Evolutionary conservation across 2,888 invertebrate genomes (phyloP).

Genomic region (Plebejus melissa): DNA sequence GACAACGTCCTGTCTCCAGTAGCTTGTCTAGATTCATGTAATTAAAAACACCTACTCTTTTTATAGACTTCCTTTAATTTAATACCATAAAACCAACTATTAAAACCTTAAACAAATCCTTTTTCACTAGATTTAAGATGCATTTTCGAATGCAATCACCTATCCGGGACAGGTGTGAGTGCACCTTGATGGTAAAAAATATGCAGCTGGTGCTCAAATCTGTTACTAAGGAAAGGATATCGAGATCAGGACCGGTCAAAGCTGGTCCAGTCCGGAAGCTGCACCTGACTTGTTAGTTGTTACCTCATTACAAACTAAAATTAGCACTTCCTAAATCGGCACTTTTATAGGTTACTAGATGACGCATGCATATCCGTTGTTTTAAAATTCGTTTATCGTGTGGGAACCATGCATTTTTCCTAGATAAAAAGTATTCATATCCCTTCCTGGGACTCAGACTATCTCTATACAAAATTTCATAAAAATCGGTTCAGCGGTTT

Average conservation of each 20-base stretch:
- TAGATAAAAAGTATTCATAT: no score
- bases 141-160: neutral
- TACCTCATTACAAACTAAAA: neutral
- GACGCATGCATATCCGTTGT: no score
- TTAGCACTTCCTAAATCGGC: neutral
- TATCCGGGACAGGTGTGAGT: neutral
- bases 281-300: neutral
- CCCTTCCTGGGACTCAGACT: no score
- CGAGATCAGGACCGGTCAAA: neutral
- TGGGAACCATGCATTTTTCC: no score
- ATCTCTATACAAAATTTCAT: no score
- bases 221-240: slow-evolving; percentile 13
- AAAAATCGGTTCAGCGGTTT: no score
- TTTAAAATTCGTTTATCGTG: no score
- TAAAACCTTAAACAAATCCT: neutral
- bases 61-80: neutral
- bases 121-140: neutral
- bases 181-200: slow-evolving; percentile 39
- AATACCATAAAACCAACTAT: neutral
- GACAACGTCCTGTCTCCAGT: neutral
- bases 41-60: slow-evolving; percentile 9
- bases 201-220: slow-evolving; percentile 39
- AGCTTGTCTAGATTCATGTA: neutral
- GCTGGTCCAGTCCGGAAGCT: slow-evolving; percentile 8
- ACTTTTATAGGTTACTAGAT: no score